Percentiles rank a stretch among this genome's conserved stretches.
Conservation (phyloP, 2,113 vertebrate genomes). For the Barbus barbus region DNA sequence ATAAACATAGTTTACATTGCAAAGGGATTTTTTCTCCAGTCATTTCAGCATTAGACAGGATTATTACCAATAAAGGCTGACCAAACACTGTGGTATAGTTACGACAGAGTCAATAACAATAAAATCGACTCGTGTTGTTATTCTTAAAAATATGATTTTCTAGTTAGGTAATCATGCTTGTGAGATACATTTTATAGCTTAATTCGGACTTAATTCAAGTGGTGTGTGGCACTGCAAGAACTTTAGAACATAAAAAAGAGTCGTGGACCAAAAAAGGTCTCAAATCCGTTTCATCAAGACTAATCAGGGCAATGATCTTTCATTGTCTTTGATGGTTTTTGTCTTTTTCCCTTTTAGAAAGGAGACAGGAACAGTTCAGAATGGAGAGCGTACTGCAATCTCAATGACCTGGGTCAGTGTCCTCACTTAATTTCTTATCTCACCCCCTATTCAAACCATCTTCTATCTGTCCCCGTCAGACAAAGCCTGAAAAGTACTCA, state of each 20-base stretch:
- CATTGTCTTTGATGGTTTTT: background rate
- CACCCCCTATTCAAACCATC: background rate
- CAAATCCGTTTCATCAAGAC: background rate
- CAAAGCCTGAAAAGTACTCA: background rate
- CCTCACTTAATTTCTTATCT: background rate
- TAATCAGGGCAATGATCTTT: background rate
- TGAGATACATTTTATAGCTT: background rate
- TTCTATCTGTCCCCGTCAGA: background rate
- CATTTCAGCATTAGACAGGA: background rate
- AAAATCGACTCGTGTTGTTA: background rate
- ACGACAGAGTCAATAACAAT: background rate
- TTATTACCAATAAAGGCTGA: background rate
- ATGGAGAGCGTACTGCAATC: conserved; percentile 93
- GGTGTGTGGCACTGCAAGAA: too few relatives aligned
- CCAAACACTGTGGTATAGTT: background rate
- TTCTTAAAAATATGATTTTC: background rate
- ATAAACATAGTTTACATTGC: too few relatives aligned
- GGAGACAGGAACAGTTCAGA: conserved; percentile 83
- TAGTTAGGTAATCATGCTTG: background rate
- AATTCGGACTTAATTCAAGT: background rate
- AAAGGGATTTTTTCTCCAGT: too few relatives aligned
- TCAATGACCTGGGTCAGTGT: conserved; percentile 92
- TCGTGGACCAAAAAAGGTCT: background rate
- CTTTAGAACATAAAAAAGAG: background rate
- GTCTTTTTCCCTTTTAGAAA: conserved; percentile 72